These are phyloP conservation scores for Squalus acanthias DNA, from an alignment of 2,797 vertebrate species.

Conservation along the genomic window DNA sequence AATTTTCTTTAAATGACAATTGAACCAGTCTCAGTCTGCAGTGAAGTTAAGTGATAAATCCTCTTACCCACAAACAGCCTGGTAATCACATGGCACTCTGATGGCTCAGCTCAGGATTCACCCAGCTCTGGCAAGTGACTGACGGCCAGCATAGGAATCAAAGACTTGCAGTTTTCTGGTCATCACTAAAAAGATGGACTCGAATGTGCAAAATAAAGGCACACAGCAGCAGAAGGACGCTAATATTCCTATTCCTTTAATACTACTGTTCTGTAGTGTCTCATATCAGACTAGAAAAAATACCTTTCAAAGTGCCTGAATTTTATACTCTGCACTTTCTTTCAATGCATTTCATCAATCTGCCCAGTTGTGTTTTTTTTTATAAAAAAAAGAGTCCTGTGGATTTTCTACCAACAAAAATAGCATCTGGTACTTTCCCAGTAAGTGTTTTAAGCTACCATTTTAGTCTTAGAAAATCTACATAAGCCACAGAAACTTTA, in stretches of 20 bases:
- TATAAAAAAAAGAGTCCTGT: not conserved
- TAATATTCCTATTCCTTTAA: not conserved
- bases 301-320: not conserved
- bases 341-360: not conserved
- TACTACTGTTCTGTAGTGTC: not conserved
- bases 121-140: not conserved
- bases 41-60: not conserved
- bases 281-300: not conserved
- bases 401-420: conserved; percentile 21
- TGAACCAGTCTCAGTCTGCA: not conserved
- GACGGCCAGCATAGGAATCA: not conserved
- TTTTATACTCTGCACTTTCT: not conserved
- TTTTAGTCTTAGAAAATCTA: conserved; percentile 1
- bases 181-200: not conserved
- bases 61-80: not conserved
- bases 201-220: not conserved
- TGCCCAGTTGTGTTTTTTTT: not conserved
- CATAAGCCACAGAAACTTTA: conserved; percentile 19
- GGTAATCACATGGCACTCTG: not conserved
- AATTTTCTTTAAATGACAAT: not conserved
- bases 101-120: not conserved
- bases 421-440: conserved; percentile 26
- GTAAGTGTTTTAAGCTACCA: not conserved
- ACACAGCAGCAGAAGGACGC: not conserved
- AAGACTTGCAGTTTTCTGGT: not conserved